Evolutionary conservation across 1,140 invertebrate species (phyloP), one percentile per base, ranked within the genome.

Genomic region (Conopomorpha cramerella): DNA sequence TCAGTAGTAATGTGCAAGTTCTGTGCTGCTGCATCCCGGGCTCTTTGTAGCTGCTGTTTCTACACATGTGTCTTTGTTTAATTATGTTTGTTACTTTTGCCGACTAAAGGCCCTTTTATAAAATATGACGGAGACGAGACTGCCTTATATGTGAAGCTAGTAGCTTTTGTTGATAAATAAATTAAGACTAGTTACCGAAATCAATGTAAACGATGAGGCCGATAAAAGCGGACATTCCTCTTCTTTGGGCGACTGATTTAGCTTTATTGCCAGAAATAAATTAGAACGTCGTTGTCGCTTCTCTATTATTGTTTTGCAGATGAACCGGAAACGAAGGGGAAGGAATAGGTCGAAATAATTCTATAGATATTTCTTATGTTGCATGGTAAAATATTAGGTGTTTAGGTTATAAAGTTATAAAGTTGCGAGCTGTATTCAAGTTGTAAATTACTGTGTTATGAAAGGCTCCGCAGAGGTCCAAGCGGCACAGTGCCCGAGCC

Each of bases 261-360:
- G 49, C 46, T 67, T 67, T 67, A 67, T 67, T 53, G 49, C 54
- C 42, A 26, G 45, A 46, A 54, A 64, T 67, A 67, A 67, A 67
- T 62, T 56, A 49, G 43, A 45, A 46, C 49, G 35, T 49, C 40
- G 39, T 8, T 37, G 27, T 19, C 18, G 17, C 13, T 34, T 34
- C 17, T 17, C 17, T 34, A 14, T 34, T 18, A 23, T 34, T 34
- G 13, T 34, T 34, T 15, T 34, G 12, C 25, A 19, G 11, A 34
- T 34, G 19, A 34, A 18, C 18, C 19, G 19, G 19, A 23, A 23
- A 23, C 19, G 19, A 23, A 4, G 10, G 10, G 4, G 19, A 23
- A 23, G 19, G 10, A 23, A 23, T 23, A n/a, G n/a, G n/a, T n/a
- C n/a, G n/a, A n/a, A n/a, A n/a, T n/a, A n/a, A n/a, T n/a, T n/a